Evolutionary conservation across 2,888 invertebrate genomes (phyloP).

Genomic region (Celastrina argiolus): DNA sequence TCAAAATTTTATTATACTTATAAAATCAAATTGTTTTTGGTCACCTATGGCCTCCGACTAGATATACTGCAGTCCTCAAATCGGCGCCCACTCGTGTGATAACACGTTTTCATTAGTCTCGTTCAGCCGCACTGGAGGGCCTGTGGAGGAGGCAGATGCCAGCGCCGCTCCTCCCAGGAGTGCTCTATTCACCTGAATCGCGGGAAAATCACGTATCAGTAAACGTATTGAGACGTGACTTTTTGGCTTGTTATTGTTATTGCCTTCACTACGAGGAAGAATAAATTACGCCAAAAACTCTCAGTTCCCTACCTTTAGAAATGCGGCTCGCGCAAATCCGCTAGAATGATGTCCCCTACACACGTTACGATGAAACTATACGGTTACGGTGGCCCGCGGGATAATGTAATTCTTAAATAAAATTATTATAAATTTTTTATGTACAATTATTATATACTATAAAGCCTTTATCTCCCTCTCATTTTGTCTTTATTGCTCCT

Average conservation of each 20-base stretch:
- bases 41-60: no score
- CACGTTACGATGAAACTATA: no score
- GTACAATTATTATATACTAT: no score
- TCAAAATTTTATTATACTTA: no score
- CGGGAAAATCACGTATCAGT: background rate
- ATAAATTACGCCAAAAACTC: background rate
- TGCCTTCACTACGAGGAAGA: background rate
- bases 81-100: constrained; percentile 25
- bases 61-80: no score
- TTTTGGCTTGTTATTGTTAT: background rate
- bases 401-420: no score
- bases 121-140: constrained; percentile 17
- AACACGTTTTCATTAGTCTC: constrained; percentile 35
- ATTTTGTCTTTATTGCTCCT: no score
- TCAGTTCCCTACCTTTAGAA: background rate
- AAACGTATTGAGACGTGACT: background rate
- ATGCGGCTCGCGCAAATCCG: background rate
- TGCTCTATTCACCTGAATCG: background rate
- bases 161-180: background rate
- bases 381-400: no score
- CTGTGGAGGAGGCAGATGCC: background rate
- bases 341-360: background rate
- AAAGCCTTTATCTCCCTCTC: no score
- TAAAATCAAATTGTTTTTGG: no score
- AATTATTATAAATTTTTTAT: no score